A percentile compares a stretch with the other conserved stretches of the same genome.
phyloP scores from a whole-genome alignment of 2,888 invertebrate genomes.

The Drosophila recens region DNA sequence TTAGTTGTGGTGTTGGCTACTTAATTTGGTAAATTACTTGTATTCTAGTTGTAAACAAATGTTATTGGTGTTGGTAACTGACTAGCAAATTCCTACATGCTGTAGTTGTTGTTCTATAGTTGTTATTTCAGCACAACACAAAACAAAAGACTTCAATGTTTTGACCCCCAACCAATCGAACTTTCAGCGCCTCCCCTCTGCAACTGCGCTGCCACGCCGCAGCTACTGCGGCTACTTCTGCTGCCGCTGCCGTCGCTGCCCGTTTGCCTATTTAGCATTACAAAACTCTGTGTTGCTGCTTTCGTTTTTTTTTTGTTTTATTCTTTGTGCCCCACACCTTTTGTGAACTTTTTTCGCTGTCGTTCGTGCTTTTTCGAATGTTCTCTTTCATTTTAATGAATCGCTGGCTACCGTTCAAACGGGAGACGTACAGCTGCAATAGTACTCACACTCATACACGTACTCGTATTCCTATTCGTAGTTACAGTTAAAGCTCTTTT shows the following conservation, averaged over 20 bases:
- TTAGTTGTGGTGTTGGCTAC: conserved; percentile 51
- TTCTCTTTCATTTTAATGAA: conserved; percentile 73
- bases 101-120: conserved; percentile 17
- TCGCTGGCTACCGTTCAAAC: conserved; percentile 53
- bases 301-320: conserved; percentile 42
- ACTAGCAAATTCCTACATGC: conserved; percentile 38
- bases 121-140: conserved; percentile 29
- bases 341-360: conserved; percentile 62
- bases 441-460: conserved; percentile 3
- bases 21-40: conserved; percentile 21
- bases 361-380: conserved; percentile 77
- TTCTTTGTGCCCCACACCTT: conserved; percentile 53
- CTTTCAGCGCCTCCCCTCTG: conserved; percentile 30
- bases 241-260: conserved; percentile 2
- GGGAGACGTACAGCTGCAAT: conserved; percentile 39
- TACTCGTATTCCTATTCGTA: conserved; percentile 5
- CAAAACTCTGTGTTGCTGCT: conserved; percentile 54
- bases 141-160: conserved; percentile 78
- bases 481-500: conserved; percentile 64
- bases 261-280: conserved; percentile 74
- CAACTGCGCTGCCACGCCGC: conserved; percentile 21
- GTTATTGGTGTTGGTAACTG: conserved; percentile 49
- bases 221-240: conserved; percentile 7
- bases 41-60: conserved; percentile 36
- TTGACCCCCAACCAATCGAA: conserved; percentile 23